A percentile compares a stretch with the other conserved stretches of the same genome.
These are phyloP conservation scores for Tenthredo scrophulariae DNA, from an alignment of 2,888 invertebrate genomes.

Conservation along the genomic window DNA sequence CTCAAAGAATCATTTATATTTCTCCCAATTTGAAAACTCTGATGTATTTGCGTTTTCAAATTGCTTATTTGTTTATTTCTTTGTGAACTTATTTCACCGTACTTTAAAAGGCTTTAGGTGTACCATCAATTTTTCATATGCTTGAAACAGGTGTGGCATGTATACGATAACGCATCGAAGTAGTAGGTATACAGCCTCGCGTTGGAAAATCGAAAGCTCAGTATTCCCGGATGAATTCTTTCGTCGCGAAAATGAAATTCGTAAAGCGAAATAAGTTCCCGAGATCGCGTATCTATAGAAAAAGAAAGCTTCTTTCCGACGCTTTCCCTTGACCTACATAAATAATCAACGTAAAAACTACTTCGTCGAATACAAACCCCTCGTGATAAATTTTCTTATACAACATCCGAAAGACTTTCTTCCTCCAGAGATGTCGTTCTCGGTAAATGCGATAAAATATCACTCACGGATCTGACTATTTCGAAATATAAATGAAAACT, in stretches of 20 bases:
- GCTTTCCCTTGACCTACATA: not conserved
- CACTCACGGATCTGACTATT: not conserved
- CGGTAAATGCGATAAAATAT: not conserved
- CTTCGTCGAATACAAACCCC: not conserved
- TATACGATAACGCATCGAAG: not conserved
- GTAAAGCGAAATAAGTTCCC: not conserved
- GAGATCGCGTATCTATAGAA: not conserved
- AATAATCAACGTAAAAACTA: not conserved
- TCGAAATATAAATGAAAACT: not conserved
- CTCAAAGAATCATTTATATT: not conserved
- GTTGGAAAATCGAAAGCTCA: conserved; percentile 1
- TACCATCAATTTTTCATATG: not conserved
- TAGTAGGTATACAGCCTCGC: not conserved
- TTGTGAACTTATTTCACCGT: not conserved
- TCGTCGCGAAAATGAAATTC: not conserved
- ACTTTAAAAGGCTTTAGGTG: not conserved
- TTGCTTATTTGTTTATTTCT: not conserved
- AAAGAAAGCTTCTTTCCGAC: not conserved
- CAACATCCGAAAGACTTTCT: not conserved
- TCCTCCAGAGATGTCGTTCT: not conserved
- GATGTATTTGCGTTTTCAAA: not conserved
- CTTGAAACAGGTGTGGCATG: not conserved
- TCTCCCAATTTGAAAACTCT: not conserved
- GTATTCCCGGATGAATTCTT: not conserved
- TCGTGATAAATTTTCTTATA: not conserved